Evolutionary conservation across 2,888 invertebrate genomes (phyloP).

Genomic region (Crematogaster levior): DNA sequence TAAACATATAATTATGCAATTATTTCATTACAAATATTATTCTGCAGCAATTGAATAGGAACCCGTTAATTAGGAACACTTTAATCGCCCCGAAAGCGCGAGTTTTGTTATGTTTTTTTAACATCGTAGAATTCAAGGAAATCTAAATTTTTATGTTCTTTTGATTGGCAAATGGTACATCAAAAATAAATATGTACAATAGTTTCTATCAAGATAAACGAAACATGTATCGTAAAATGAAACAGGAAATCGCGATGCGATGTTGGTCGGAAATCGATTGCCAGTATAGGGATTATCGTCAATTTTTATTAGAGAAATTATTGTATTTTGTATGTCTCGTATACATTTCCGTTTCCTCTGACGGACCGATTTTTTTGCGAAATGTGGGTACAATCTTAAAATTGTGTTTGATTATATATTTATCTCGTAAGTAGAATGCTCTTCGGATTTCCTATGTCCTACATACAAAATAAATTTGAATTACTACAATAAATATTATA

Average conservation of each 20-base stretch:
- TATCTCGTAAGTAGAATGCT: not conserved
- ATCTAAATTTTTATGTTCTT: slow-evolving; percentile 1
- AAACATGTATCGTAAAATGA: slow-evolving; percentile 28
- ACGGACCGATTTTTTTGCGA: not conserved
- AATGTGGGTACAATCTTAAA: not conserved
- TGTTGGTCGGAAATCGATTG: slow-evolving; percentile 57
- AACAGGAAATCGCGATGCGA: slow-evolving; percentile 54
- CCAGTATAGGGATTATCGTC: slow-evolving; percentile 57
- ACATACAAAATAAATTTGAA: not conserved
- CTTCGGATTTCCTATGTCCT: not conserved
- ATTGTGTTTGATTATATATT: slow-evolving; percentile 13
- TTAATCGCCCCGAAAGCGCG: not conserved
- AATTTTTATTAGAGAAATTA: slow-evolving; percentile 68
- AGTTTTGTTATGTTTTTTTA: not conserved
- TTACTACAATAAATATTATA: too few species aligned
- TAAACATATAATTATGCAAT: not conserved
- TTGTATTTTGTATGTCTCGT: slow-evolving; percentile 25
- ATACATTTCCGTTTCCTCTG: slow-evolving; percentile 4
- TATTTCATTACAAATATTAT: slow-evolving; percentile 8
- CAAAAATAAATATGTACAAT: slow-evolving; percentile 32
- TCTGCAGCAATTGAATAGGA: not conserved
- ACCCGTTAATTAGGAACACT: not conserved
- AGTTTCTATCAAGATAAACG: slow-evolving; percentile 22
- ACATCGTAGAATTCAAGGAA: not conserved
- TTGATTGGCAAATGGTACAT: not conserved